Conservation (phyloP, 2,797 vertebrate species). For the Picus viridis region DNA sequence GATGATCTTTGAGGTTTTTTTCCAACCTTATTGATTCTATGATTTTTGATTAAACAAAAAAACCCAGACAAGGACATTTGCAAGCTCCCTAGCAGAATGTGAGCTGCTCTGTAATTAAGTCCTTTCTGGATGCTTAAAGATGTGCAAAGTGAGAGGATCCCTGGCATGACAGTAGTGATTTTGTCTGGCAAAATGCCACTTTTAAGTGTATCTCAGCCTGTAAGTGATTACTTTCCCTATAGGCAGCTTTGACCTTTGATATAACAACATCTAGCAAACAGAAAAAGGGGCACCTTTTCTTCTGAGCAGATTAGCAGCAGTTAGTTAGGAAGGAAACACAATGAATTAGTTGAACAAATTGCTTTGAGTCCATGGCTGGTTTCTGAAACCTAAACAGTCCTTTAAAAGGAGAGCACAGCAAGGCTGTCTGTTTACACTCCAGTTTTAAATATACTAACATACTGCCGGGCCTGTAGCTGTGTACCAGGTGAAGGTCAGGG, state of each 20-base stretch:
- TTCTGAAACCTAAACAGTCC: conserved; percentile 15
- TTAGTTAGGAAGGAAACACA: conserved; percentile 15
- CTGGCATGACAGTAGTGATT: background rate
- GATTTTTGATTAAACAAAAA: background rate
- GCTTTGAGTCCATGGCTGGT: background rate
- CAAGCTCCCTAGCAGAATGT: background rate
- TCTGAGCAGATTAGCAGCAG: conserved; percentile 4
- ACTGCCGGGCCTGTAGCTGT: background rate
- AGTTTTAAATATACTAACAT: background rate
- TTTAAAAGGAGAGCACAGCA: background rate
- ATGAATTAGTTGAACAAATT: background rate
- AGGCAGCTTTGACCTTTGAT: background rate
- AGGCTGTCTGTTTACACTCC: conserved; percentile 18
- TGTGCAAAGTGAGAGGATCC: background rate
- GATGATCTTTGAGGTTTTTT: too few species aligned
- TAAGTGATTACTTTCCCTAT: conserved; percentile 29
- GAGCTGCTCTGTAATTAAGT: conserved; percentile 26
- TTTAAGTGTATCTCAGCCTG: background rate
- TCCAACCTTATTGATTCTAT: too few species aligned
- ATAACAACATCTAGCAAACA: background rate
- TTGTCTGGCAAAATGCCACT: conserved; percentile 16
- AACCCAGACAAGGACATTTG: background rate
- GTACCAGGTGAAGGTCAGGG: conserved; percentile 11
- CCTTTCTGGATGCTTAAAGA: conserved; percentile 12
- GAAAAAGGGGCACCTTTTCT: background rate